Base-by-base conservation (phyloP, 2,113 vertebrate species). In the Struthidea cinerea region DNA sequence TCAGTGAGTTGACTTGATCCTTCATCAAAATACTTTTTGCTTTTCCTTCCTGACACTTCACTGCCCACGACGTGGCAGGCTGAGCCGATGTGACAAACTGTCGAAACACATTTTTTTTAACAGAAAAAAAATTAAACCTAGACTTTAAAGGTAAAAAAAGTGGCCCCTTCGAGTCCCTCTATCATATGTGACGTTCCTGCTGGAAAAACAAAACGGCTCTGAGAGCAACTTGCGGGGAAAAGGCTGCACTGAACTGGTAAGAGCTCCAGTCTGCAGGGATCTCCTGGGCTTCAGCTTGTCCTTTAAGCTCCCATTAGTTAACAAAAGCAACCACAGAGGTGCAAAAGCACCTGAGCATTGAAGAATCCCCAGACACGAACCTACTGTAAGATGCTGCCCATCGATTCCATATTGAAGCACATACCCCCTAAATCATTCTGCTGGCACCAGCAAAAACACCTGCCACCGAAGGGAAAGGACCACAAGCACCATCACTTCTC, bases 31-130 rank as follows among this genome's bases (percentile, higher is more conserved):
- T 55, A 68, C 88, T 93, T 96, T 76, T 13, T 94, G 94, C 85
- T 87, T 67, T 91, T 84, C 90, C 95, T 84, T 93, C 92, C 90
- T 93, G 91, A 84, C 95, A 96, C 96, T 95, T 94, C 94, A 90
- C 85, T 97, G 90, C 93, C 95, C 92, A 94, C 84, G 89, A 93
- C 57, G 24, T 26, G 92, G 93, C 96, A 94, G 84, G 82, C 96
- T 97, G 89, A 97, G 94, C 95, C 35, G 19, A 94, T 95, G 90
- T 95, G 97, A 97, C 97, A 97, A 96, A 97, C 94, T 96, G 96
- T 97, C 96, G 53, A 90, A 94, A 97, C 91, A 82, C 84, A 94
- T 97, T 85, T 95, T 95, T 96, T 95, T 92, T 13, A 94, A 85
- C 67, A 69, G 70, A 79, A 87, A 89, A 91, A 89, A 90, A 82